Conservation (phyloP, 2,113 vertebrate species). For the Scytalopus superciliaris region DNA sequence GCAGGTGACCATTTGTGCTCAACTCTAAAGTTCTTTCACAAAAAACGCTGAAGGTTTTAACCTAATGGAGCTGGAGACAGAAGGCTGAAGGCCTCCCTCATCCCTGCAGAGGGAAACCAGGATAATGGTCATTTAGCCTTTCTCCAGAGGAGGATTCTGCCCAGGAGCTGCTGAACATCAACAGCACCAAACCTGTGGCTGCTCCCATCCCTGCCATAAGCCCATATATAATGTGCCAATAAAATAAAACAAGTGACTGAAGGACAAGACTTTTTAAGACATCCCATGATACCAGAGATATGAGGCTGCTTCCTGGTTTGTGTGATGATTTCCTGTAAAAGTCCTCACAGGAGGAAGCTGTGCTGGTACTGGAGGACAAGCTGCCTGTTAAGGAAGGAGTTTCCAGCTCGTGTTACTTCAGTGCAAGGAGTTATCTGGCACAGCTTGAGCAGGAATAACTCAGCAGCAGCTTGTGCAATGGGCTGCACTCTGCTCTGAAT, state of each 20-base stretch:
- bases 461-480: background rate
- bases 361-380: background rate
- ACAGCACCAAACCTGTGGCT: background rate
- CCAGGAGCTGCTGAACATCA: background rate
- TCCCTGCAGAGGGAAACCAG: background rate
- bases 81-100: background rate
- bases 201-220: accelerated
- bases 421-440: background rate
- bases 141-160: accelerated
- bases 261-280: background rate
- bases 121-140: background rate
- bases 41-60: background rate
- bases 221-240: background rate
- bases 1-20: background rate
- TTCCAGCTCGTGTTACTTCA: background rate
- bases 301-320: background rate
- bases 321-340: background rate
- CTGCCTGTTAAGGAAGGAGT: background rate
- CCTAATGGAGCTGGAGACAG: background rate
- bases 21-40: background rate
- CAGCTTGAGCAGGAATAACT: background rate
- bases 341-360: background rate
- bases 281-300: background rate
- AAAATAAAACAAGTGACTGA: background rate
- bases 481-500: background rate